Conservation (phyloP, 1,140 invertebrate genomes). For the Eupristina koningsbergeri region DNA sequence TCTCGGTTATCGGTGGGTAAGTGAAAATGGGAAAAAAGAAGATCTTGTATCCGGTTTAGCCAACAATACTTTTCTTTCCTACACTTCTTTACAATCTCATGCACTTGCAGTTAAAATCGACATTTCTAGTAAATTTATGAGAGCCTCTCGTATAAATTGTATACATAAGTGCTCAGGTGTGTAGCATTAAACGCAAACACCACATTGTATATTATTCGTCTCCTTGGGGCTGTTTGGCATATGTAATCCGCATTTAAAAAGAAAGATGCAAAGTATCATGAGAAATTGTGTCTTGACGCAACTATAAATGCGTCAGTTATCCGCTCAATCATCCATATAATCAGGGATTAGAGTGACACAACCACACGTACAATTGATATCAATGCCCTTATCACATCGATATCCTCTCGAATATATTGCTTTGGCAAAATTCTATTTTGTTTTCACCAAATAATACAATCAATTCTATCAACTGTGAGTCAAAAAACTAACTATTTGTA, state of each 20-base stretch:
- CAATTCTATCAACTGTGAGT: no score
- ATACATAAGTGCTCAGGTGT: not conserved
- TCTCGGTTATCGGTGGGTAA: not conserved
- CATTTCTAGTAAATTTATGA: conserved; percentile 2
- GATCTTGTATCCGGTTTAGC: not conserved
- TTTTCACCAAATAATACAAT: no score
- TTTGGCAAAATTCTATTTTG: not conserved
- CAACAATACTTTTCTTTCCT: not conserved
- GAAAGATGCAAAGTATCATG: not conserved
- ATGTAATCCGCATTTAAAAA: not conserved
- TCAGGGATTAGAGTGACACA: conserved; percentile 48
- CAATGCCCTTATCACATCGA: not conserved
- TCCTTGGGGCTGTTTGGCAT: not conserved
- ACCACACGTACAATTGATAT: not conserved
- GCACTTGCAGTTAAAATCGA: conserved; percentile 21
- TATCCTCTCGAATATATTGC: not conserved
- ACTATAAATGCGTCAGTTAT: conserved; percentile 54
- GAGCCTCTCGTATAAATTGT: not conserved
- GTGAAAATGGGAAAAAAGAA: no score
- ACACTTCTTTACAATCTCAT: not conserved
- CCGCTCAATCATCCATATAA: conserved; percentile 52
- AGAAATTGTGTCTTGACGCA: conserved; percentile 41
- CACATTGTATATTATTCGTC: not conserved
- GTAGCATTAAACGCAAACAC: not conserved
- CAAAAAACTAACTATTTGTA: no score